These are phyloP conservation scores for Prietella phreatophila DNA, from an alignment of 2,113 vertebrate species.

Conservation along the genomic window DNA sequence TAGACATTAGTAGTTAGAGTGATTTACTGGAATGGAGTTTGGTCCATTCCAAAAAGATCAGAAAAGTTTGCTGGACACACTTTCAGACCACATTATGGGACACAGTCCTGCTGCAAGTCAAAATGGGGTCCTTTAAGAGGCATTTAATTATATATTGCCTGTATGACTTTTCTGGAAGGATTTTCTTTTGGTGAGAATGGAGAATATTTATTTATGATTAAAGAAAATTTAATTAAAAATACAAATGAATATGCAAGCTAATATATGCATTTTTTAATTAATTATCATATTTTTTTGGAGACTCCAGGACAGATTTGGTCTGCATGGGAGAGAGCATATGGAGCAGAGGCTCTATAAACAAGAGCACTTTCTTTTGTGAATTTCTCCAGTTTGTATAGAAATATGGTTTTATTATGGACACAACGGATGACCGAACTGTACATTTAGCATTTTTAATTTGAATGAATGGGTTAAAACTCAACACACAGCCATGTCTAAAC, in stretches of 20 bases:
- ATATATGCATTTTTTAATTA: background rate
- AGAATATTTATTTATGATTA: no score
- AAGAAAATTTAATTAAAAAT: no score
- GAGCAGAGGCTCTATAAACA: background rate
- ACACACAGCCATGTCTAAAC: no score
- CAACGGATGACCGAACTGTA: background rate
- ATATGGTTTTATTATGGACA: background rate
- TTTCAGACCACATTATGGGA: no score
- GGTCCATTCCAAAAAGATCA: no score
- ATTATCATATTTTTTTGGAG: background rate
- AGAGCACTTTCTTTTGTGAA: background rate
- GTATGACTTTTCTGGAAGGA: no score
- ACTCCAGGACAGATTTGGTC: background rate
- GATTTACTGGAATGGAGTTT: no score
- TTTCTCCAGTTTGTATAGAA: background rate
- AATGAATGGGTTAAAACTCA: background rate
- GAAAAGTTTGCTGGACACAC: no score
- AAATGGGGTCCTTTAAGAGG: no score
- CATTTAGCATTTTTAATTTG: background rate
- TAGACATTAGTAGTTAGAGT: background rate
- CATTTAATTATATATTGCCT: no score
- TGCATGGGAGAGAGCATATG: background rate
- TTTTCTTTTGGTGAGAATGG: no score
- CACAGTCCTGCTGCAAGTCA: no score
- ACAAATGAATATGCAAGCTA: background rate